Percentiles rank a stretch among this genome's conserved stretches.
Conservation (phyloP, 2,113 vertebrate genomes). For the Chloebia gouldiae region DNA sequence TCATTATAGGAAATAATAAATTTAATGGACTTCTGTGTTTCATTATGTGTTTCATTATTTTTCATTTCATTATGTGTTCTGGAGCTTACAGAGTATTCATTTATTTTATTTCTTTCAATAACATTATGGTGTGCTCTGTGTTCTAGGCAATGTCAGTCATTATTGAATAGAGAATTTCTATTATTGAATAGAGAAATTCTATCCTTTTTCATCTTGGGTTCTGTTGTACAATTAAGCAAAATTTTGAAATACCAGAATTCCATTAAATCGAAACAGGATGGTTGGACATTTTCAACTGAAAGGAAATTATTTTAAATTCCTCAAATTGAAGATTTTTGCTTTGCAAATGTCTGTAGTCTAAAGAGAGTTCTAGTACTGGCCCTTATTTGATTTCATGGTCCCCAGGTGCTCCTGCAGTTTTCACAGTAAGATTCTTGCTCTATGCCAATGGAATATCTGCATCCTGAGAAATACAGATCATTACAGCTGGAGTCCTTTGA, state of each 20-base stretch:
- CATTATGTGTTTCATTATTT: not conserved
- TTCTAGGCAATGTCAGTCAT: not conserved
- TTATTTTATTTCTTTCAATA: not conserved
- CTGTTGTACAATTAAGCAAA: not conserved
- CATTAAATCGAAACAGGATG: not conserved
- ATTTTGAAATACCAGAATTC: not conserved
- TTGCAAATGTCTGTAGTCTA: not conserved
- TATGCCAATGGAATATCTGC: not conserved
- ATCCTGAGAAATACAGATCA: not conserved
- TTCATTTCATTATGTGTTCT: not conserved
- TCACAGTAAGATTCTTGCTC: not conserved
- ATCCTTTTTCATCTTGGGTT: not conserved
- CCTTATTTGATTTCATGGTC: not conserved
- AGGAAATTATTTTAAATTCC: not conserved
- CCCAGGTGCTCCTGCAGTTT: not conserved
- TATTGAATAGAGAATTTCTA: not conserved
- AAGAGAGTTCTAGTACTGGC: not conserved
- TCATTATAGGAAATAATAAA: not conserved
- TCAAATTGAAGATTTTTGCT: not conserved
- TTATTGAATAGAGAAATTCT: not conserved
- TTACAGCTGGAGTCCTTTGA: not conserved
- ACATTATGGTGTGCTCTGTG: not conserved
- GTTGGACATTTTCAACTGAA: not conserved
- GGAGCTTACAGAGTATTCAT: not conserved
- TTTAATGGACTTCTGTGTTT: not conserved